Evolutionary conservation across 2,888 invertebrate genomes (phyloP), one percentile per base, ranked within the genome.

Genomic region (Catocala sponsa): DNA sequence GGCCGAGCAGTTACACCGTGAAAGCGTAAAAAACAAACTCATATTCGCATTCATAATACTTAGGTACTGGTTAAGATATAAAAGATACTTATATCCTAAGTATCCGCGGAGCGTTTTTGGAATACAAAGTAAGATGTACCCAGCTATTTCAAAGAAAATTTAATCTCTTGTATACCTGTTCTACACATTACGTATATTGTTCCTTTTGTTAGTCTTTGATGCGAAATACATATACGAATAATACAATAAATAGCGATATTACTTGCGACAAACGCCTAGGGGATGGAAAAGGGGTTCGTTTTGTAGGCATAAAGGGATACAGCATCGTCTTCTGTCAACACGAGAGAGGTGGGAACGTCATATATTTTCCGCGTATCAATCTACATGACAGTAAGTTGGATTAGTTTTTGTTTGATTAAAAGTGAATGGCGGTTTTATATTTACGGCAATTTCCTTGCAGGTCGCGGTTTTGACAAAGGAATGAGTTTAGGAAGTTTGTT

Each of bases 151-250:
- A 78, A 73, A 76, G 72, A 76, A 82, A 84, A 84, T 83, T 83
- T 82, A 79, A 81, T 81, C 71, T 55, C 41, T 51, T 71, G 72
- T 71, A 71, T 76, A 77, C 76, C 71, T 77, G 72, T 57, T 66
- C 64, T 59, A 61, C 70, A 56, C 68, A 71, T 76, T 76, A n/a
- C n/a, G n/a, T n/a, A 74, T 64, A 65, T 66, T 70, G 65, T 62
- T 58, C 68, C 84, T 82, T 86, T 86, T 88, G 87, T 86, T 82
- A 81, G 78, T 76, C 82, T 87, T 84, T 87, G 87, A 88, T 80
- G 85, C 77, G 83, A 82, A 80, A 83, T 85, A n/a, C n/a, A n/a
- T n/a, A 85, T 79, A 76, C 81, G 80, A 80, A 80, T 84, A 85
- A 88, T 83, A 87, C 79, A 88, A 88, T 87, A 85, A 85, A 85